Evolutionary conservation across 2,113 vertebrate species (phyloP).

Genomic region (Actenoides lindsayi): DNA sequence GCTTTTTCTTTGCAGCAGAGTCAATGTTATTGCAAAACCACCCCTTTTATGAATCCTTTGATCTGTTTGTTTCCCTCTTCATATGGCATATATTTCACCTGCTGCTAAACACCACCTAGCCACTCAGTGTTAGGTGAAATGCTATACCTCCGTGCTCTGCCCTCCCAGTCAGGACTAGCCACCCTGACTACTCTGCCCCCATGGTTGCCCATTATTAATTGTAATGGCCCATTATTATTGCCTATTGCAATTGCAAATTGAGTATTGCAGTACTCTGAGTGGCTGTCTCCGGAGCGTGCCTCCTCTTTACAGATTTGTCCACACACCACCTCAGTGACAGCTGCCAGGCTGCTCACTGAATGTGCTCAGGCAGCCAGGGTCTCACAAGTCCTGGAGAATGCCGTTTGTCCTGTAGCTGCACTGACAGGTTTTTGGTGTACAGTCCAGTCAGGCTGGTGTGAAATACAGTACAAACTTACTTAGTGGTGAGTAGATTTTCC

Average conservation of each 20-base stretch:
- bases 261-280: neutral
- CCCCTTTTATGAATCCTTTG: neutral
- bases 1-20: neutral
- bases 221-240: neutral
- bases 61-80: neutral
- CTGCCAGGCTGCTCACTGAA: neutral
- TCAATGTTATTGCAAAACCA: neutral
- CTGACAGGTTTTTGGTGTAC: neutral
- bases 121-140: neutral
- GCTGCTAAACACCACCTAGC: neutral
- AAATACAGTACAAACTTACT: neutral
- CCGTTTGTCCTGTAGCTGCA: neutral
- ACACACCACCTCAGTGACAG: neutral
- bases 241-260: neutral
- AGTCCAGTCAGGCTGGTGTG: neutral
- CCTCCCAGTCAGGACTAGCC: neutral
- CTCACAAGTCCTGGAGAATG: neutral
- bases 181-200: neutral
- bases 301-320: neutral
- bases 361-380: neutral
- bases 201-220: neutral
- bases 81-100: accelerated
- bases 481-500: neutral
- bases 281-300: neutral
- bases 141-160: neutral